Evolutionary conservation across 2,888 invertebrate genomes (phyloP), one percentile per base, ranked within the genome.

Genomic region (Ganaspis brasiliensis): DNA sequence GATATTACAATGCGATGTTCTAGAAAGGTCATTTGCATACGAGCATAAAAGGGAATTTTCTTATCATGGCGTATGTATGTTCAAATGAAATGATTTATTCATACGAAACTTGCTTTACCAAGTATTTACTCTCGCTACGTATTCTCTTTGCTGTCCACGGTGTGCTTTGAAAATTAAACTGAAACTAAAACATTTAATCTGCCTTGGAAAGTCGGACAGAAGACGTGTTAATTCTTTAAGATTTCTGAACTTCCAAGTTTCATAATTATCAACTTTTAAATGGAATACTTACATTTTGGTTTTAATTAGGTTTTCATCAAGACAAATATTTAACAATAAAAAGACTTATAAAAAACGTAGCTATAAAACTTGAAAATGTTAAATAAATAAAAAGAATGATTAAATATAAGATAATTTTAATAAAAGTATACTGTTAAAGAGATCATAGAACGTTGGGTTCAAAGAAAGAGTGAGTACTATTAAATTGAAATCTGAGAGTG

Each of bases 71-170:
- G 8, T 35, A 37, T 37, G 61, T 35, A 37, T 37, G 61, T 35
- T 19, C 61, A 61, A 61, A 61, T 61, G n/a, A 61, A 61, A 61
- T 61, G 12, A 61, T 61, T 61, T 61, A 61, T 61, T 61, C 61
- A 37, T 61, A 19, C 3, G 37, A 61, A 37, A 19, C 61, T 61
- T 35, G 61, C 19, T 61, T 61, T 5, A 35, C 19, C 37, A 61
- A 61, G 35, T 61, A 61, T 61, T 61, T 61, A 61, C 37, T 37
- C 19, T 6, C 61, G 16, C 37, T 12, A 10, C 12, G 35, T 19
- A 61, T 61, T 61, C 37, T 12, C 37, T 61, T 61, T 19, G 14
- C 16, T 10, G 19, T 21, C 35, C 12, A 31, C 10, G 19, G 26
- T 37, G 9, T 12, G 31, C 5, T 1, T 61, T 16, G 21, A 61